Evolutionary conservation across 1,140 invertebrate species (phyloP), one percentile per base, ranked within the genome.

Genomic region (Neodiprion virginianus): DNA sequence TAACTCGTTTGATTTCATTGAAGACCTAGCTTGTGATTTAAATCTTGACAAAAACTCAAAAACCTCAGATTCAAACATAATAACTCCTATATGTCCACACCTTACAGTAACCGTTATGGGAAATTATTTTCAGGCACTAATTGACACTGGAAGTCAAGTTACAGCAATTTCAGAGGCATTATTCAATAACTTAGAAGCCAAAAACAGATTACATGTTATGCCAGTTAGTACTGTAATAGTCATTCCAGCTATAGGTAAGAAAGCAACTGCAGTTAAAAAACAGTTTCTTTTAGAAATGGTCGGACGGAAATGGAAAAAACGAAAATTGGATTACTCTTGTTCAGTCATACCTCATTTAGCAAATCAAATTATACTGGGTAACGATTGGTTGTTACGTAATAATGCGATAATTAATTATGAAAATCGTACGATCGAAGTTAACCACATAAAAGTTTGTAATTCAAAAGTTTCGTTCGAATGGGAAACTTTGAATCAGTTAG

Each of bases 91-190:
- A 61, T 72, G 71, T 49, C 73, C 67, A 7, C 49, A 67, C 17
- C 50, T 77, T 47, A 21, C 17, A 12, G 14, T 69, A 28, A 23
- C n/a, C n/a, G 66, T 75, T n/a, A 14, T 40, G 0, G 17, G 72
- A n/a, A 69, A 28, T 72, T 28, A 7, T 14, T 53, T 74, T 4
- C 21, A 72, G 53, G 76, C 76, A 7, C n/a, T 74, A 17, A 49
- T 77, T 68, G 67, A 77, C 48, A 74, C 71, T 11, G 76, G 76
- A 67, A 77, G 76, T 70, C 76, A 77, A 23, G 66, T 77, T 17
- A 74, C 76, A 1, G 74, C 72, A 53, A 23, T 77, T 1, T 77
- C 73, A 11, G 76, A 74, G 40, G 48, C 70, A 21, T 72, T 74
- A 28, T 72, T 72, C 61, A 50, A 50, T 61, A 11, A 73, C 10